These are phyloP conservation scores for Helarctos malayanus DNA, from an alignment of 2,797 vertebrate species.

Conservation along the genomic window DNA sequence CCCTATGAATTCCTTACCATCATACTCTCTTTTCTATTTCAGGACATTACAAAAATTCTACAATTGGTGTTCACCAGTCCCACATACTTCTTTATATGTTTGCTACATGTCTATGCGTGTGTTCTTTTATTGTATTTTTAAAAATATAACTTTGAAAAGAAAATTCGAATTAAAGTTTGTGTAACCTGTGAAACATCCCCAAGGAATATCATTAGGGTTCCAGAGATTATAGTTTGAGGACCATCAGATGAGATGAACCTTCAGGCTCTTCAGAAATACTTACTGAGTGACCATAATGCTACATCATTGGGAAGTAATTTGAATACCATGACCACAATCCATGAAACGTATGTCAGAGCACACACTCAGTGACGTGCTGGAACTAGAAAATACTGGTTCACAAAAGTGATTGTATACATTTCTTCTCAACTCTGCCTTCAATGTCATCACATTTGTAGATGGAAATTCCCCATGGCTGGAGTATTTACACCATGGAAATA, in stretches of 20 bases:
- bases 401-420: not conserved
- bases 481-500: not conserved
- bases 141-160: not conserved
- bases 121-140: not conserved
- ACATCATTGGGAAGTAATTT: not conserved
- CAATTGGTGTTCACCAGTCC: not conserved
- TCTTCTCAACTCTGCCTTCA: not conserved
- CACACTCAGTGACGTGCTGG: not conserved
- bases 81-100: not conserved
- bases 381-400: not conserved
- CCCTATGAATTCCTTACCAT: not conserved
- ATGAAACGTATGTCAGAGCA: not conserved
- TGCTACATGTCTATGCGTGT: not conserved
- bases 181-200: not conserved
- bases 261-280: not conserved
- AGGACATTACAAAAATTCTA: not conserved
- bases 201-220: not conserved
- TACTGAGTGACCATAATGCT: not conserved
- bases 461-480: not conserved
- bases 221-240: not conserved
- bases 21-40: not conserved
- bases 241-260: not conserved
- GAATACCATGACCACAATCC: not conserved
- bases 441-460: no score
- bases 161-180: slow-evolving; percentile 34